phyloP scores from a whole-genome alignment of 2,113 vertebrate genomes.

The Trinectes maculatus region DNA sequence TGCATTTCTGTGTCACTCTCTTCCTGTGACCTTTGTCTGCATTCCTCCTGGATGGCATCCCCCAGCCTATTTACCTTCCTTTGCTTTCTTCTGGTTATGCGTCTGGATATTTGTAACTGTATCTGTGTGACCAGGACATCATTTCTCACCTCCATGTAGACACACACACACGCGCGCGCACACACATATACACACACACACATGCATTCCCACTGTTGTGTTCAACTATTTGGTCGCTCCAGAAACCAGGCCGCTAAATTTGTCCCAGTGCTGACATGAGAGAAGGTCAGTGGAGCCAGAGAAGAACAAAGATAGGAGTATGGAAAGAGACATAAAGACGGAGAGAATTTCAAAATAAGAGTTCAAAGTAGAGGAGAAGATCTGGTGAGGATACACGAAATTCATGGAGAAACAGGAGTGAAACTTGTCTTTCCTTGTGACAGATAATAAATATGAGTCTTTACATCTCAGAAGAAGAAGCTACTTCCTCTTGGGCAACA shows the following conservation, averaged over 20 bases:
- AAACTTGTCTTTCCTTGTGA: slow-evolving; percentile 27
- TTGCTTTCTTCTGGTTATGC: slow-evolving; percentile 31
- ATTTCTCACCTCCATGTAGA: slow-evolving; percentile 32
- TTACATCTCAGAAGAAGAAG: too few relatives aligned
- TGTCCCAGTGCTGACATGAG: slow-evolving; percentile 74
- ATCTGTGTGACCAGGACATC: slow-evolving; percentile 45
- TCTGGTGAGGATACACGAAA: neutral
- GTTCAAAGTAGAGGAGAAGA: neutral
- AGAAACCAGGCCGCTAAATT: slow-evolving; percentile 80
- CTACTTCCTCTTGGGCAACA: slow-evolving; percentile 23
- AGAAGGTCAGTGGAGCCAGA: slow-evolving; percentile 80
- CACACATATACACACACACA: slow-evolving; percentile 33
- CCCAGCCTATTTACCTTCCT: slow-evolving; percentile 38
- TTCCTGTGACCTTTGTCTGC: slow-evolving; percentile 23
- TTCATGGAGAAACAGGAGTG: neutral
- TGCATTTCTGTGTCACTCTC: slow-evolving; percentile 16
- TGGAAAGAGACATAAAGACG: slow-evolving; percentile 27
- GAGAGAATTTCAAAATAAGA: slow-evolving; percentile 29
- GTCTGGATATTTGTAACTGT: slow-evolving; percentile 56
- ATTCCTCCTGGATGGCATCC: slow-evolving; percentile 21
- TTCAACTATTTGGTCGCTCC: slow-evolving; percentile 78
- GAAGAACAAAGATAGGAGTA: slow-evolving; percentile 68
- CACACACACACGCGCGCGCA: slow-evolving; percentile 31
- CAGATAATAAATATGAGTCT: too few relatives aligned
- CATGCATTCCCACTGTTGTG: slow-evolving; percentile 67